Conservation (phyloP, 2,113 vertebrate genomes). For the Pluvianellus socialis region DNA sequence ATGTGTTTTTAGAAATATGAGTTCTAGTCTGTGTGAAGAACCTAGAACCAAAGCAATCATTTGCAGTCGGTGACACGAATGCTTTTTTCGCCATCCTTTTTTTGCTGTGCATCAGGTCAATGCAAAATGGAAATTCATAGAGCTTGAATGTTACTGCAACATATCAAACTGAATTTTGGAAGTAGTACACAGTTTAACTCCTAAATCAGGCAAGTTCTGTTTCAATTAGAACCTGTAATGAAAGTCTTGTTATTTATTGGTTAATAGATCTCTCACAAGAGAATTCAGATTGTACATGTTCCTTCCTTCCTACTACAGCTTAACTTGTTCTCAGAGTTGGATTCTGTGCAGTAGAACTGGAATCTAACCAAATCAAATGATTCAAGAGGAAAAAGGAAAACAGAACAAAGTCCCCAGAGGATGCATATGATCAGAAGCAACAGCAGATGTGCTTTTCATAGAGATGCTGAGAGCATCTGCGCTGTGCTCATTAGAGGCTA, state of each 20-base stretch:
- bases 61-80: not conserved
- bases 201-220: not conserved
- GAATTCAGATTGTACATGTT: not conserved
- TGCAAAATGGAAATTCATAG: not conserved
- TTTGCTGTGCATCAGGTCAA: not conserved
- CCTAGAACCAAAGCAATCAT: not conserved
- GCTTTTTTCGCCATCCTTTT: not conserved
- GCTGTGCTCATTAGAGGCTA: not conserved
- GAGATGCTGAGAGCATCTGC: not conserved
- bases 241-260: slow-evolving; percentile 6
- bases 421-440: not conserved
- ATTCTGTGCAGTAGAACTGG: not conserved
- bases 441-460: not conserved
- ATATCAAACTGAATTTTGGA: not conserved
- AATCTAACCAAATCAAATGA: slow-evolving; percentile 7
- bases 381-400: slow-evolving; percentile 26
- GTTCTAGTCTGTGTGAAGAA: not conserved
- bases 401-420: not conserved
- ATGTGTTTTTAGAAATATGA: not conserved
- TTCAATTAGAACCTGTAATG: slow-evolving; percentile 3
- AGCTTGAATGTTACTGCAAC: not conserved
- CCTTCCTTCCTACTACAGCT: slow-evolving; percentile 24
- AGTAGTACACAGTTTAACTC: not conserved
- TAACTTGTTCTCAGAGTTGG: slow-evolving; percentile 24
- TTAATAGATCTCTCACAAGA: not conserved